Evolutionary conservation across 2,888 invertebrate species (phyloP).

Genomic region (Drosophila monieri): DNA sequence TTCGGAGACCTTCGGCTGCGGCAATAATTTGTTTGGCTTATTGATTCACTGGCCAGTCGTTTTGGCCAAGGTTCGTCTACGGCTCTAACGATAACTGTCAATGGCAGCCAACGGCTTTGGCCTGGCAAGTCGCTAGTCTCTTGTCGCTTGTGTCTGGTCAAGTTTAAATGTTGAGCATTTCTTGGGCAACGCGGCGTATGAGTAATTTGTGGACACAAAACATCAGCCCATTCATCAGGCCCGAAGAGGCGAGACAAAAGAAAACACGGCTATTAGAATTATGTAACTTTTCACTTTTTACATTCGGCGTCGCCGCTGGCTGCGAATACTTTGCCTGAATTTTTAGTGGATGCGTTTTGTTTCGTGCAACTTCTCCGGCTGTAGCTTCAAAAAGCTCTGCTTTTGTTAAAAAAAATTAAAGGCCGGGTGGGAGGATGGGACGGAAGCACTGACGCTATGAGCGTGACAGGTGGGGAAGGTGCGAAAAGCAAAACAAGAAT

Average conservation of each 20-base stretch:
- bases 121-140: slow-evolving; percentile 18
- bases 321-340: neutral
- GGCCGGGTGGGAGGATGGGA: neutral
- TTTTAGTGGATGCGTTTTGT: slow-evolving; percentile 2
- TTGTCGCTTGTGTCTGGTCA: slow-evolving; percentile 48
- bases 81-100: slow-evolving; percentile 42
- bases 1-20: slow-evolving; percentile 44
- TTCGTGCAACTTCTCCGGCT: neutral
- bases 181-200: slow-evolving; percentile 63
- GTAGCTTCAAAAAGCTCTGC: neutral
- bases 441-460: neutral
- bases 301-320: slow-evolving; percentile 27
- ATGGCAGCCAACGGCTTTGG: slow-evolving; percentile 14
- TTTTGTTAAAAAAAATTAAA: neutral
- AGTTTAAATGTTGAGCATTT: slow-evolving; percentile 65
- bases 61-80: slow-evolving; percentile 29
- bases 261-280: slow-evolving; percentile 56
- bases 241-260: slow-evolving; percentile 6
- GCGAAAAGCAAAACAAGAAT: slow-evolving; percentile 40
- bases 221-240: slow-evolving; percentile 46
- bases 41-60: slow-evolving; percentile 32
- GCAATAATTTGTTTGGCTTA: slow-evolving; percentile 13
- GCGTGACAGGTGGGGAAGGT: slow-evolving; percentile 25
- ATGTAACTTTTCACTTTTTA: slow-evolving; percentile 52
- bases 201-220: slow-evolving; percentile 52